Percentiles rank a stretch among this genome's conserved stretches.
Evolutionary conservation across 1,140 invertebrate species (phyloP).

Genomic region (Cydia strobilella): DNA sequence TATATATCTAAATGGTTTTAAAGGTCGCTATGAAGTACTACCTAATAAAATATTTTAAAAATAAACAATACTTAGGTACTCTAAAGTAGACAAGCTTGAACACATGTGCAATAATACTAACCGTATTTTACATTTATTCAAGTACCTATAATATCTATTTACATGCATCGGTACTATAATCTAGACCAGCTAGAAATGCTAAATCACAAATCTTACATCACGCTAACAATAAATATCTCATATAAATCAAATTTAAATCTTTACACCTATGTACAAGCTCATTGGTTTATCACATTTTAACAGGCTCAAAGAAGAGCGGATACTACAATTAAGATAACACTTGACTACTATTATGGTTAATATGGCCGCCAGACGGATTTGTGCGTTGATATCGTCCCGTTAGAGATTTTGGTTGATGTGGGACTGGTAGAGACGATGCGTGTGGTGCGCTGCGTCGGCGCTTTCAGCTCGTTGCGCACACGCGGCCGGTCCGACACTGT

Average conservation of each 20-base stretch:
- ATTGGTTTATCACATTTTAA: slow-evolving; percentile 76
- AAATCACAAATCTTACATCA: slow-evolving; percentile 45
- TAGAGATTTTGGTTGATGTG: slow-evolving; percentile 83
- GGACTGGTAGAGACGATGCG: slow-evolving; percentile 73
- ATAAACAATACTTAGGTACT: slow-evolving; percentile 36
- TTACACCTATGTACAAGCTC: slow-evolving; percentile 75
- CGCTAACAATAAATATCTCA: slow-evolving; percentile 66
- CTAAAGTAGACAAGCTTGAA: slow-evolving; percentile 49
- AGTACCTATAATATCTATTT: slow-evolving; percentile 41
- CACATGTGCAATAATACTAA: slow-evolving; percentile 55
- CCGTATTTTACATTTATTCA: slow-evolving; percentile 36
- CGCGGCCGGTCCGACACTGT: slow-evolving; percentile 79
- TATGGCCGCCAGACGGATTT: slow-evolving; percentile 90
- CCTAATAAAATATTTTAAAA: slow-evolving; percentile 31
- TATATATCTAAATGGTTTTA: slow-evolving; percentile 21
- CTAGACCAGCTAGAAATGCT: slow-evolving; percentile 24
- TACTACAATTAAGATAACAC: slow-evolving; percentile 47
- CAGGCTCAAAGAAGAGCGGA: slow-evolving; percentile 52
- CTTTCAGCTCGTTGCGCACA: slow-evolving; percentile 82
- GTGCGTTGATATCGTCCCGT: slow-evolving; percentile 79
- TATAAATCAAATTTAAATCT: slow-evolving; percentile 46
- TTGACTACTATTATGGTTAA: slow-evolving; percentile 72
- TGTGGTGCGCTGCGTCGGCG: slow-evolving; percentile 78
- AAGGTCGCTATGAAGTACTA: slow-evolving; percentile 4
- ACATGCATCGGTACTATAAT: slow-evolving; percentile 37